These are phyloP conservation scores for Mactra quadrangularis DNA, from an alignment of 1,140 invertebrate genomes.

Conservation along the genomic window DNA sequence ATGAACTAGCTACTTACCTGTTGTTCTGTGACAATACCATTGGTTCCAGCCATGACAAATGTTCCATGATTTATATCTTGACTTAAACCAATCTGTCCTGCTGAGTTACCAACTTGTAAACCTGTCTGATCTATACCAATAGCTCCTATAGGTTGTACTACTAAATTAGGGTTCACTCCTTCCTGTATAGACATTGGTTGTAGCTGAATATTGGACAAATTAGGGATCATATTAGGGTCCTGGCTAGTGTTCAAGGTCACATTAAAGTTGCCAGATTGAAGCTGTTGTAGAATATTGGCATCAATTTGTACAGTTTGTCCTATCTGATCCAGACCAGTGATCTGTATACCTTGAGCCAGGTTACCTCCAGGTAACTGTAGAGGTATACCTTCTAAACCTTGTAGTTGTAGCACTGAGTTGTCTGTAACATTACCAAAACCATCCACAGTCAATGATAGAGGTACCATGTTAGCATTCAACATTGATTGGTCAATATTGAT, in stretches of 20 bases:
- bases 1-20: too few species aligned
- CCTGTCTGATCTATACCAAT: conserved; percentile 63
- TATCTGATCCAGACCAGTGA: conserved; percentile 83
- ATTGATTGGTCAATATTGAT: conserved; percentile 79
- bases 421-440: conserved; percentile 65
- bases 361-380: conserved; percentile 82
- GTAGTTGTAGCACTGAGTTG: conserved; percentile 73
- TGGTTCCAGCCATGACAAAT: conserved; percentile 70
- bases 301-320: conserved; percentile 84
- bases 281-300: conserved; percentile 83
- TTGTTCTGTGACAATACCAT: conserved; percentile 61
- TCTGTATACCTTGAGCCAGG: conserved; percentile 81
- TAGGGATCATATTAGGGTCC: conserved; percentile 74
- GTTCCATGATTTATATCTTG: conserved; percentile 59
- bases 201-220: conserved; percentile 63
- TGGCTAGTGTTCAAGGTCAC: conserved; percentile 81
- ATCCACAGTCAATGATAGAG: conserved; percentile 78
- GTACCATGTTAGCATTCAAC: conserved; percentile 73
- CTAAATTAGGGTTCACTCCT: conserved; percentile 75
- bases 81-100: conserved; percentile 33
- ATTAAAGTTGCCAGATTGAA: conserved; percentile 84
- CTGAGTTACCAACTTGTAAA: conserved; percentile 50
- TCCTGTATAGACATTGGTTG: conserved; percentile 68
- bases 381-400: conserved; percentile 82
- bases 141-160: conserved; percentile 76